Conservation (phyloP, 2,888 invertebrate species). For the Choristoneura rosaceana region DNA sequence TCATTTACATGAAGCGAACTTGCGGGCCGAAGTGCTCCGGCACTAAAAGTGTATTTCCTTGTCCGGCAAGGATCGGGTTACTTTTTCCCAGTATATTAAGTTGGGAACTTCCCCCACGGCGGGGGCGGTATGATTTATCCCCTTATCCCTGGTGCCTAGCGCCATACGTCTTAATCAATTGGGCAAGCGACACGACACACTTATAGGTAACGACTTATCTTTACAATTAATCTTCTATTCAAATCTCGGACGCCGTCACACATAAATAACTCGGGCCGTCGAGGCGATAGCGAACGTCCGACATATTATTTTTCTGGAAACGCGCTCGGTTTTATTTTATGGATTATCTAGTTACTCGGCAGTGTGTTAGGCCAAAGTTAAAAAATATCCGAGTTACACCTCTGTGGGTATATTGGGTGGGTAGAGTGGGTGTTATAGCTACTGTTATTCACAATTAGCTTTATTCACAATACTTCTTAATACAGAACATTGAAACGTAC, state of each 20-base stretch:
- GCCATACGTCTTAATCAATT: conserved; percentile 53
- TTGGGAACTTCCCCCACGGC: conserved; percentile 63
- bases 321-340: neutral
- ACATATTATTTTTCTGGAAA: neutral
- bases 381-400: too few relatives aligned
- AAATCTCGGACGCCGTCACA: conserved; percentile 39
- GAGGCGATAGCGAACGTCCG: neutral
- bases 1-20: conserved; percentile 20
- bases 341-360: too few relatives aligned
- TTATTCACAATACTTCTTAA: too few relatives aligned
- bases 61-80: conserved; percentile 67
- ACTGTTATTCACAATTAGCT: too few relatives aligned
- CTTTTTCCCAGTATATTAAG: conserved; percentile 82
- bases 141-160: conserved; percentile 44
- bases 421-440: too few relatives aligned
- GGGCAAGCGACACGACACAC: conserved; percentile 19
- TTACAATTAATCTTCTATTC: conserved; percentile 39
- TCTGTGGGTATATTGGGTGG: too few relatives aligned
- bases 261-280: conserved; percentile 36
- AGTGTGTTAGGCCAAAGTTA: too few relatives aligned
- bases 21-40: conserved; percentile 33
- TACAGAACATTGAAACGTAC: too few relatives aligned
- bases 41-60: conserved; percentile 59
- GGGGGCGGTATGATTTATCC: conserved; percentile 75
- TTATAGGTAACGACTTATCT: conserved; percentile 25